A percentile compares a stretch with the other conserved stretches of the same genome.
phyloP scores from a whole-genome alignment of 2,113 vertebrate species.

The Scolopax mira region DNA sequence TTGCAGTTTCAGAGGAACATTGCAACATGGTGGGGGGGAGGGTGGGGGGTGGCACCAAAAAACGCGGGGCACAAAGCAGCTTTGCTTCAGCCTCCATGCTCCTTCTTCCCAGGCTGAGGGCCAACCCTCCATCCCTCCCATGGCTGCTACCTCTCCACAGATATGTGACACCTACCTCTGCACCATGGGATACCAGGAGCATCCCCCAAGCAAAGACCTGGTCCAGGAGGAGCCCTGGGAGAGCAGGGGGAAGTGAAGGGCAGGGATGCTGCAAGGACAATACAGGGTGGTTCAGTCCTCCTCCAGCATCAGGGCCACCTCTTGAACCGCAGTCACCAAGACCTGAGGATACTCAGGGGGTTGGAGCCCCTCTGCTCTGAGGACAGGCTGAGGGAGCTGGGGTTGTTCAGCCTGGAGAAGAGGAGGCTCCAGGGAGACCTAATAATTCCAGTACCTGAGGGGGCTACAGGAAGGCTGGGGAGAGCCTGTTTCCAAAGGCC shows the following conservation, averaged over 20 bases:
- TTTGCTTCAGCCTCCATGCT: neutral
- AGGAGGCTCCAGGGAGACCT: too few species aligned
- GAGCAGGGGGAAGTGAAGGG: neutral
- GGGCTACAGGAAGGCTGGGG: too few species aligned
- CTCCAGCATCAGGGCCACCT: neutral
- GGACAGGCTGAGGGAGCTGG: too few species aligned
- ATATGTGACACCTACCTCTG: neutral
- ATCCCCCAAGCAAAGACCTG: rapidly evolving
- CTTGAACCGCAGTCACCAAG: rapidly evolving
- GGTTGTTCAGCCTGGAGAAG: too few species aligned
- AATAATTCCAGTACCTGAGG: too few species aligned
- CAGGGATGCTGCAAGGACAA: neutral
- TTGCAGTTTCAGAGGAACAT: conserved; percentile 20
- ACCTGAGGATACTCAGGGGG: neutral
- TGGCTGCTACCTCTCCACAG: rapidly evolving
- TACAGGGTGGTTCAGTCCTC: neutral
- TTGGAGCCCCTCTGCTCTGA: too few species aligned
- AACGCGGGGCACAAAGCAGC: neutral
- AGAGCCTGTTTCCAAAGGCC: too few species aligned
- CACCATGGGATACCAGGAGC: rapidly evolving
- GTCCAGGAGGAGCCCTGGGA: rapidly evolving
- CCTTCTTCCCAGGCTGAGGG: neutral
- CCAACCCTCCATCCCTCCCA: neutral
- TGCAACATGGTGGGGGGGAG: neutral
- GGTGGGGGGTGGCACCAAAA: neutral